Conservation (phyloP, 2,888 invertebrate species). For the Caradrina clavipalpis region DNA sequence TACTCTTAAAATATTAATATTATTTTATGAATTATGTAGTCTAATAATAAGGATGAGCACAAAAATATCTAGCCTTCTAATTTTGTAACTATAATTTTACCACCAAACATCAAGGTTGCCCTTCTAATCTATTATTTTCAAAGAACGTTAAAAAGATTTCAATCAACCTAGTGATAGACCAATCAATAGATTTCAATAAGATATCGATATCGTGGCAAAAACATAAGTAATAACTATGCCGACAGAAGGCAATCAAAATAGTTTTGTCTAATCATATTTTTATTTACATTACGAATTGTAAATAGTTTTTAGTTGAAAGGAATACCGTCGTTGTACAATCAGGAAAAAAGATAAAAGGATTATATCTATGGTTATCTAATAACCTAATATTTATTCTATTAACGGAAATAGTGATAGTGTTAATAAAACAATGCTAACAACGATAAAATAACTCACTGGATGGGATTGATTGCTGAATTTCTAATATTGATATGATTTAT, state of each 20-base stretch:
- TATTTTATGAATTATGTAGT: no score
- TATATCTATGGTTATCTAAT: not conserved
- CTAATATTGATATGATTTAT: not conserved
- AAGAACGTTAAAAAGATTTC: not conserved
- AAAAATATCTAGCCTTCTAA: not conserved
- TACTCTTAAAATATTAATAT: no score
- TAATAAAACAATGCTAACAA: not conserved
- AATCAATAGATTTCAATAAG: not conserved
- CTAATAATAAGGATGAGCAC: not conserved
- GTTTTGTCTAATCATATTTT: not conserved
- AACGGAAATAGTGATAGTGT: not conserved
- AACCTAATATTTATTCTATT: not conserved
- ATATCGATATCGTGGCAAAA: not conserved
- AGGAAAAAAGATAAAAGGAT: slow-evolving; percentile 2
- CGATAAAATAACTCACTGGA: not conserved
- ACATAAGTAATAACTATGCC: not conserved
- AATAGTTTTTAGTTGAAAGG: not conserved
- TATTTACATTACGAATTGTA: not conserved
- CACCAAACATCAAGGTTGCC: not conserved
- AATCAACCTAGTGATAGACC: slow-evolving; percentile 4
- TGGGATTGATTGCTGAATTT: not conserved
- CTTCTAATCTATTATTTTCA: not conserved
- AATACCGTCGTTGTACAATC: not conserved
- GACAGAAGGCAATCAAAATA: not conserved
- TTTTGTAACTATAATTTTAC: not conserved